Evolutionary conservation across 2,888 invertebrate genomes (phyloP).

Genomic region (Habrosyne pyritoides): DNA sequence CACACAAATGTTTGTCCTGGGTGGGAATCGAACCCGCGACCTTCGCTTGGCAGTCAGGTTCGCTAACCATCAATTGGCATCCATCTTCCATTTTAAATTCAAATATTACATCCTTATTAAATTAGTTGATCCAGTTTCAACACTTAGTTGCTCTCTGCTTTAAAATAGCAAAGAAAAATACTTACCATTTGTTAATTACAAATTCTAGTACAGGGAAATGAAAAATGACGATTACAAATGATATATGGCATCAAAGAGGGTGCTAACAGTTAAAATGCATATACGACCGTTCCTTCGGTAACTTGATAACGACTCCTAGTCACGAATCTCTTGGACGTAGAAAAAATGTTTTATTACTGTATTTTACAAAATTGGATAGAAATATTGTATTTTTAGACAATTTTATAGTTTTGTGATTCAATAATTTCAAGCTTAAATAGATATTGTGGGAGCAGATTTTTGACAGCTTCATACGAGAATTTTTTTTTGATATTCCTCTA

Average conservation of each 20-base stretch:
- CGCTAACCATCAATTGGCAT: too few relatives aligned
- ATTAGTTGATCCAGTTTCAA: too few relatives aligned
- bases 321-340: slow-evolving; percentile 9
- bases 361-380: background rate
- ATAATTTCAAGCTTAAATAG: too few relatives aligned
- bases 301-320: slow-evolving; percentile 11
- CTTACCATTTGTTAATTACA: background rate
- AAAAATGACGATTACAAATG: slow-evolving; percentile 1
- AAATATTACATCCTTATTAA: too few relatives aligned
- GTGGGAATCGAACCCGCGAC: too few relatives aligned
- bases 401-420: too few relatives aligned
- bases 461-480: too few relatives aligned
- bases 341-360: background rate
- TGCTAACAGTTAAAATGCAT: slow-evolving; percentile 10
- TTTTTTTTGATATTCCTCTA: too few relatives aligned
- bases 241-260: background rate
- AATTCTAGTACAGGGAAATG: background rate
- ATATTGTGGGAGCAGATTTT: too few relatives aligned
- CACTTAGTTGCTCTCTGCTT: background rate
- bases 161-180: background rate
- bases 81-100: too few relatives aligned
- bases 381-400: background rate
- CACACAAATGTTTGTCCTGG: too few relatives aligned
- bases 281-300: slow-evolving; percentile 9
- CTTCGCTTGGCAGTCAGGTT: too few relatives aligned